phyloP scores from a whole-genome alignment of 2,888 invertebrate genomes.

The Oxycera nigricornis region DNA sequence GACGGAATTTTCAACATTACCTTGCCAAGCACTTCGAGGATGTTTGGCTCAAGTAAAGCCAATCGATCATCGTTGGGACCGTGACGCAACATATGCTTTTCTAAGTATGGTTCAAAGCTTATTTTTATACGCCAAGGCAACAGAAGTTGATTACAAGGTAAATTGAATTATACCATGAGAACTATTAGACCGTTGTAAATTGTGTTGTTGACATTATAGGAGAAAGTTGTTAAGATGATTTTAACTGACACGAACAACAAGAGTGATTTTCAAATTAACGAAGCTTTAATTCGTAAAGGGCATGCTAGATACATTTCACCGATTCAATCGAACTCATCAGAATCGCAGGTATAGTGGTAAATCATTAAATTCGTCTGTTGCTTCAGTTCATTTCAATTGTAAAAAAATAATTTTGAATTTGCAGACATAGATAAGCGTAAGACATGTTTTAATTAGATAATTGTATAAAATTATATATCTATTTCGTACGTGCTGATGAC shows the following conservation, averaged over 20 bases:
- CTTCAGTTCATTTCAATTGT: constrained; percentile 39
- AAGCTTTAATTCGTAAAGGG: constrained; percentile 40
- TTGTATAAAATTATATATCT: neutral
- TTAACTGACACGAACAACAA: constrained; percentile 43
- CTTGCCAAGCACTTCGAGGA: constrained; percentile 42
- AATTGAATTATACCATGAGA: neutral
- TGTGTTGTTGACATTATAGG: constrained; percentile 22
- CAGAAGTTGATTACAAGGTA: constrained; percentile 42
- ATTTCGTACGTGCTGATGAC: neutral
- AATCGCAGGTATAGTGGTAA: constrained; percentile 30
- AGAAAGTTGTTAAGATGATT: constrained; percentile 36
- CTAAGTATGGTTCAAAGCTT: constrained; percentile 40
- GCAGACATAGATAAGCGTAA: constrained; percentile 12
- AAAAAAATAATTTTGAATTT: constrained; percentile 27
- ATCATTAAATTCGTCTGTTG: constrained; percentile 5
- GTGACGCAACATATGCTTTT: constrained; percentile 44
- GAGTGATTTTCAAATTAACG: constrained; percentile 44
- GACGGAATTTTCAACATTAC: constrained; percentile 39
- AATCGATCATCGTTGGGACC: constrained; percentile 40
- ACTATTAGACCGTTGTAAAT: neutral
- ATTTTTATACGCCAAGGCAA: constrained; percentile 44
- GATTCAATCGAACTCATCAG: neutral
- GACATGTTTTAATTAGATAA: neutral
- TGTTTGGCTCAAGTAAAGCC: constrained; percentile 42
- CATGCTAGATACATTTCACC: constrained; percentile 7